Percentiles rank a stretch among this genome's conserved stretches.
Evolutionary conservation across 2,797 vertebrate genomes (phyloP).

Genomic region (Acrossocheilus wenchowensis): DNA sequence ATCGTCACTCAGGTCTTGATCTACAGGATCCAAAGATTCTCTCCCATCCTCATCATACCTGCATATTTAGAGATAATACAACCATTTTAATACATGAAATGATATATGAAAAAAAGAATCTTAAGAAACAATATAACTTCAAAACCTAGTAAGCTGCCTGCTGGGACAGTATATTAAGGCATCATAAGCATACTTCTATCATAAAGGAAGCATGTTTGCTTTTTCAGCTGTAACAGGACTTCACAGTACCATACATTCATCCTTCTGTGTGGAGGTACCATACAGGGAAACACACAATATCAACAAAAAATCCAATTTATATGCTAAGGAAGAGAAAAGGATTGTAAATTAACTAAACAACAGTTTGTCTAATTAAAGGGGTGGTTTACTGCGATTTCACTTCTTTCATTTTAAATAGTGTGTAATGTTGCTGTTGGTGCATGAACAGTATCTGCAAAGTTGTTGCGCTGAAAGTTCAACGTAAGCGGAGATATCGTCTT

Average conservation of each 20-base stretch:
- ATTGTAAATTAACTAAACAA: not conserved
- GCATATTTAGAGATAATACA: constrained; percentile 46
- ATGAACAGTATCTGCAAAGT: too few species aligned
- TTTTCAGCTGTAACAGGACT: constrained; percentile 9
- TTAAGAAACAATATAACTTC: not conserved
- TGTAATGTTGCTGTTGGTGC: too few species aligned
- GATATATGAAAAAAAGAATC: not conserved
- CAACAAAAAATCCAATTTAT: not conserved
- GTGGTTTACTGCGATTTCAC: too few species aligned
- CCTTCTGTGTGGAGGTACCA: too few species aligned
- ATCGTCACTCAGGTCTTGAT: constrained; percentile 86
- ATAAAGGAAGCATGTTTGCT: not conserved
- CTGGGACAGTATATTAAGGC: not conserved
- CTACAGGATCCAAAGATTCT: constrained; percentile 79
- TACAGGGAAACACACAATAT: too few species aligned
- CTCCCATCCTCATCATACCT: constrained; percentile 90
- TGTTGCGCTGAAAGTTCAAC: too few species aligned
- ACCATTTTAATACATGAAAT: constrained; percentile 19
- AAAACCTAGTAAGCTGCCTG: not conserved
- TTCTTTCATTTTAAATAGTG: too few species aligned
- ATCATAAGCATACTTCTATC: not conserved
- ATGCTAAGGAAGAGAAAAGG: not conserved
- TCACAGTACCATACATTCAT: not conserved
- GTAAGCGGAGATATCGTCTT: too few species aligned
- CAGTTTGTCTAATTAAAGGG: not conserved